Evolutionary conservation across 1,140 invertebrate species (phyloP), one percentile per base, ranked within the genome.

Genomic region (Mizuhopecten yessoensis): DNA sequence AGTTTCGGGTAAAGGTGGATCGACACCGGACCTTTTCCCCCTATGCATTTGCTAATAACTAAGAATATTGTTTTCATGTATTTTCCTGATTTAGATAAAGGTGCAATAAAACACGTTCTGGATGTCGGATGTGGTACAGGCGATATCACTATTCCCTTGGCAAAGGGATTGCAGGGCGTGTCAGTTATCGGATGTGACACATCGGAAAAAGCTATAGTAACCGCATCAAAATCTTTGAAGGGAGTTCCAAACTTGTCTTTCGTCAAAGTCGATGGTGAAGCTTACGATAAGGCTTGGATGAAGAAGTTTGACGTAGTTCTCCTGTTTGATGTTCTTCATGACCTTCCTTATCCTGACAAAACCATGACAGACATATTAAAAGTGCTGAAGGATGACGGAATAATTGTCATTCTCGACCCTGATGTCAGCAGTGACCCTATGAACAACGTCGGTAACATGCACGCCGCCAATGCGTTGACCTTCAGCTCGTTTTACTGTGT

Each of bases 121-220:
- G 91, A 92, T 75, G 34, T 92, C 49, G 91, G 91, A 13, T 92
- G 91, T 88, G 91, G 88, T 11, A 39, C 87, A 36, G 91, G 91
- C 49, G 86, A 34, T 29, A 57, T 92, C 33, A 86, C 87, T 0
- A 86, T 86, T 20, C 49, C 42, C 23, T 15, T 90, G 0, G 86
- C 91, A 9, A 34, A 88, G 23, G 34, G 34, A 11, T 88, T 88
- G 36, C 91, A 86, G 0, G 33, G 34, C 15, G 39, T 34, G 29
- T 15, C 1, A 2, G 45, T 90, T 11, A 34, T 33, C 39, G 89
- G 89, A 23, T 86, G 87, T n/a, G 91, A 92, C 42, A 45, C 88
- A 33, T 29, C 34, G 11, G 57, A 57, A 23, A 57, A 39, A 13
- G 89, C 75, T 17, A 45, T 92, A 34, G 33, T 20, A 2, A 34